Conservation (phyloP, 2,797 vertebrate species). For the Carapus acus region DNA sequence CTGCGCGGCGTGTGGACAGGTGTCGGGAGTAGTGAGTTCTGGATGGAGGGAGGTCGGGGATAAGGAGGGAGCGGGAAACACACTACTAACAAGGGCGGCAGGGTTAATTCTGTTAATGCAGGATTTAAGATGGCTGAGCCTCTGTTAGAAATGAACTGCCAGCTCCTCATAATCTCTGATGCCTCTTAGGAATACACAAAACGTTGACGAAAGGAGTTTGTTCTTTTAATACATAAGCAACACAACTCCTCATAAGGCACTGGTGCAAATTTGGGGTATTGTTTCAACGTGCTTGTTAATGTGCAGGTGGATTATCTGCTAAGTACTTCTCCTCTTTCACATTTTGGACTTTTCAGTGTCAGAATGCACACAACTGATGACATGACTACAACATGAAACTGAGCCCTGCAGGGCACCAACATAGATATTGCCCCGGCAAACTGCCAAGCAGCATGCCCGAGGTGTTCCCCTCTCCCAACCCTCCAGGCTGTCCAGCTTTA, state of each 20-base stretch:
- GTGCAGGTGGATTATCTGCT: too few relatives aligned
- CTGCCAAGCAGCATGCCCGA: not conserved
- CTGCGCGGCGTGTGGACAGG: conserved; percentile 35
- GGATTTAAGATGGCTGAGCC: conserved; percentile 74
- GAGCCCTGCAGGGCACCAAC: too few relatives aligned
- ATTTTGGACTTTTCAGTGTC: not conserved
- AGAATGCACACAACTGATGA: not conserved
- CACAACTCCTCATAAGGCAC: not conserved
- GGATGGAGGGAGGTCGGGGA: conserved; percentile 36
- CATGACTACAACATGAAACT: not conserved
- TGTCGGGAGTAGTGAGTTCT: conserved; percentile 28
- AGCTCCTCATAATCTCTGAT: conserved; percentile 35
- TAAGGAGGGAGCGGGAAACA: conserved; percentile 56
- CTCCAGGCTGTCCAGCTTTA: conserved; percentile 1
- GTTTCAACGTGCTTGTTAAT: not conserved
- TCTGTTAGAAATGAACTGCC: conserved; percentile 54
- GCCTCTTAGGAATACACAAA: conserved; percentile 17
- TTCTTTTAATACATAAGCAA: conserved; percentile 7
- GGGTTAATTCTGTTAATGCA: conserved; percentile 73
- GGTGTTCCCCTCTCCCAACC: too few relatives aligned
- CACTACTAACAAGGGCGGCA: conserved; percentile 55
- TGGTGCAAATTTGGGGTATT: not conserved
- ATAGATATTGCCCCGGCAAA: too few relatives aligned
- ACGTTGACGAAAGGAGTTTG: conserved; percentile 3
- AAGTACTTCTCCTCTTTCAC: too few relatives aligned